Conservation (phyloP, 1,140 invertebrate species). For the Melipona quadrifasciata region DNA sequence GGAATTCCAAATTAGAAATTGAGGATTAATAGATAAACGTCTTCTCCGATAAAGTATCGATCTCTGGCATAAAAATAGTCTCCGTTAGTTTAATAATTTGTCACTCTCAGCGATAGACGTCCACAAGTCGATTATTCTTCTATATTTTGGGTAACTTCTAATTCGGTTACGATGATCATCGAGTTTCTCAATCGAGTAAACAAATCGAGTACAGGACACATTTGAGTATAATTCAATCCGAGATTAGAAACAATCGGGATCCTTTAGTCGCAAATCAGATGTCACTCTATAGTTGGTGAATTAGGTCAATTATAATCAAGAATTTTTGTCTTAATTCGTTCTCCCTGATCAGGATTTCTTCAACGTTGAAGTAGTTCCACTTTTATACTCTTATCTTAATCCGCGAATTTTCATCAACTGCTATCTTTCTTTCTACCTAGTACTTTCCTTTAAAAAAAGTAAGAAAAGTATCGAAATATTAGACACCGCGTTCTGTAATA, state of each 20-base stretch:
- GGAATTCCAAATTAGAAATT: too few species aligned
- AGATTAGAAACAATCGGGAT: background rate
- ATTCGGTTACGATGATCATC: background rate
- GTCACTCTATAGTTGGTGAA: background rate
- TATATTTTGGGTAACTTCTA: background rate
- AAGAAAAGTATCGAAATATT: background rate
- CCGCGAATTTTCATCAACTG: background rate
- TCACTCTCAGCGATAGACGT: background rate
- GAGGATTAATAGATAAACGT: background rate
- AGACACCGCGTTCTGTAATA: too few species aligned
- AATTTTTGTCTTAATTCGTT: background rate
- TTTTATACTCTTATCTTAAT: background rate
- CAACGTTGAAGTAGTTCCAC: background rate
- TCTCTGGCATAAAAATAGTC: background rate
- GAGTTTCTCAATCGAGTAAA: background rate
- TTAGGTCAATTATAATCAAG: background rate
- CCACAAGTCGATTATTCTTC: too few species aligned
- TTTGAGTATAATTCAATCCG: background rate
- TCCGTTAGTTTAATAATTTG: background rate
- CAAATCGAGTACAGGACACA: background rate
- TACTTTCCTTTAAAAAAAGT: background rate
- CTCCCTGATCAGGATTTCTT: background rate
- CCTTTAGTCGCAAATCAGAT: background rate
- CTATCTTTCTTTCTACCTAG: too few species aligned
- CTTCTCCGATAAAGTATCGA: background rate